Evolutionary conservation across 2,113 vertebrate genomes (phyloP), one percentile per base, ranked within the genome.

Genomic region (Blennius ocellaris): DNA sequence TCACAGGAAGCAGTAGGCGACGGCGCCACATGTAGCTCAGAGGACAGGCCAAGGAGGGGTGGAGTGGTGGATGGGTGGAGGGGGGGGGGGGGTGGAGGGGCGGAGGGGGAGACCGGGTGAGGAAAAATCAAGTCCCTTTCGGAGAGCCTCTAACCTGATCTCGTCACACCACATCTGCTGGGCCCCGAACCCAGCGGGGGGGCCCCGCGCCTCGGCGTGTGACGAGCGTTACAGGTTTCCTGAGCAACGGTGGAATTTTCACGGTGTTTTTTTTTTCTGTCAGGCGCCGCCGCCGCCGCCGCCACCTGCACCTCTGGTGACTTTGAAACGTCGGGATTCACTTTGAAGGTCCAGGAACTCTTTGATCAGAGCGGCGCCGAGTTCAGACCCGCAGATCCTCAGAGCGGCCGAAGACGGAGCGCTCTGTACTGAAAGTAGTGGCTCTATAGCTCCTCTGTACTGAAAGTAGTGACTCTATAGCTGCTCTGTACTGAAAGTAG

Each of bases 131-230:
- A 15, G 57, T 39, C n/a, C 76, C 58, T 49, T 49, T 37, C n/a
- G 5, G 49, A 47, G 59, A 11, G 57, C 83, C 47, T 59, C 40
- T 77, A 80, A 88, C 87, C 87, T 77, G 82, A 82, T 87, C 86
- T 87, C 87, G 88, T 90, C 87, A 88, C 50, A 54, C 78, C 88
- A 89, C 88, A 91, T 89, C 90, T 91, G 88, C 36, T 88, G 64
- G 12, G 69, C 54, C 4, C 63, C 86, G 88, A 82, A 84, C 75
- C 67, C 56, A 37, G 73, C 67, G 66, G 80, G 73, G 56, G 65
- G n/a, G n/a, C n/a, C 79, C 53, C 8, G 8, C 3, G 54, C 73
- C 38, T 50, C 38, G 8, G 76, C 79, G 74, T 86, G 72, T 76
- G 69, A 89, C 75, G 74, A 87, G 81, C 1, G 21, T 41, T 71